phyloP scores from a whole-genome alignment of 2,888 invertebrate species.

The Lepidonotus clava region DNA sequence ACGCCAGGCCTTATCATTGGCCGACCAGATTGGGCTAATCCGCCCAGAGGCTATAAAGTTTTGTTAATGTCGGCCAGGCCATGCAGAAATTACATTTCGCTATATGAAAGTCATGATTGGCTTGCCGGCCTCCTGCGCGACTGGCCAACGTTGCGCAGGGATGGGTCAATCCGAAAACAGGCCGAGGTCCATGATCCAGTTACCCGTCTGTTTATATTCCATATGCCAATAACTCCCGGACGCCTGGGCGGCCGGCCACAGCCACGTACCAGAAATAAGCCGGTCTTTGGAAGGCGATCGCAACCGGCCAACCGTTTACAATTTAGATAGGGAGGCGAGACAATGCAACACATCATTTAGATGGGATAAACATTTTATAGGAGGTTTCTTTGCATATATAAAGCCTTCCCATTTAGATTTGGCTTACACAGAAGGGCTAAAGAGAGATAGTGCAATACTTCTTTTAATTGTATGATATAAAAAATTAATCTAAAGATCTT shows the following conservation, averaged over 20 bases:
- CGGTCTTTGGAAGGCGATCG: background rate
- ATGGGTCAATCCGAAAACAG: slow-evolving; percentile 27
- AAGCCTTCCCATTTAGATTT: no score
- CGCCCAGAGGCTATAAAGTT: slow-evolving; percentile 45
- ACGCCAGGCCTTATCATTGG: slow-evolving; percentile 30
- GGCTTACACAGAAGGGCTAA: no score
- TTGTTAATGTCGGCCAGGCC: slow-evolving; percentile 31
- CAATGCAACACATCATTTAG: background rate
- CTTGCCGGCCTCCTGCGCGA: background rate
- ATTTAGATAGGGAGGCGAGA: slow-evolving; percentile 33
- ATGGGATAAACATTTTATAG: slow-evolving; percentile 15
- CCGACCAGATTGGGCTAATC: slow-evolving; percentile 25
- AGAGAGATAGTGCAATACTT: no score
- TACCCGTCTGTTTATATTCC: slow-evolving; percentile 51
- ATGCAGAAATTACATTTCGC: slow-evolving; percentile 33
- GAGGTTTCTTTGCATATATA: no score
- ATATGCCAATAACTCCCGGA: slow-evolving; percentile 41
- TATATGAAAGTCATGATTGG: slow-evolving; percentile 51
- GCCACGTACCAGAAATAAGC: slow-evolving; percentile 16
- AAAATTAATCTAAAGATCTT: no score
- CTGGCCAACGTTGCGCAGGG: background rate
- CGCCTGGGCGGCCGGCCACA: background rate
- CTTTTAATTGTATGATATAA: no score
- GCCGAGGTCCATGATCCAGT: slow-evolving; percentile 28
- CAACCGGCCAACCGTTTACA: background rate